These are phyloP conservation scores for Chaunax sp. DNA, from an alignment of 2,797 vertebrate genomes.

Conservation along the genomic window DNA sequence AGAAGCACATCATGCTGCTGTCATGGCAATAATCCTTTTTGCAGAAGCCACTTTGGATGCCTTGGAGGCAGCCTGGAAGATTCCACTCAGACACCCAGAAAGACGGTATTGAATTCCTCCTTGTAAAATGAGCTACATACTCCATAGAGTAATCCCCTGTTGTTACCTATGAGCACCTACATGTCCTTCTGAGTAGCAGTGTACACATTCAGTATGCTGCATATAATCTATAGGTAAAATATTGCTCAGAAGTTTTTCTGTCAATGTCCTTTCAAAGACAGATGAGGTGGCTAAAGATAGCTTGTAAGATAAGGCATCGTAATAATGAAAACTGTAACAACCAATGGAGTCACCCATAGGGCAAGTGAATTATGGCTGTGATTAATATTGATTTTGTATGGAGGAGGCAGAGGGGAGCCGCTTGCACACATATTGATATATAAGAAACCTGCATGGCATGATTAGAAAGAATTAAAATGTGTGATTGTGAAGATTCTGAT, in stretches of 20 bases:
- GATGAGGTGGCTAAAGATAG: slow-evolving; percentile 27
- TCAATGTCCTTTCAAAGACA: slow-evolving; percentile 65
- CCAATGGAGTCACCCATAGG: slow-evolving; percentile 46
- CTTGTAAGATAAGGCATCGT: slow-evolving; percentile 58
- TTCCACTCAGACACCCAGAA: slow-evolving; percentile 36
- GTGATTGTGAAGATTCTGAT: not conserved
- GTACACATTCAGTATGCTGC: not conserved
- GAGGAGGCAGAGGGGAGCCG: slow-evolving; percentile 19
- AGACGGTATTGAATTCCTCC: slow-evolving; percentile 6
- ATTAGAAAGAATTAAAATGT: slow-evolving; percentile 34
- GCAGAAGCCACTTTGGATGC: slow-evolving; percentile 38
- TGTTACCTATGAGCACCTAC: slow-evolving; percentile 9
- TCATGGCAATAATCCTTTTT: slow-evolving; percentile 59
- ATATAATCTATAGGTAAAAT: slow-evolving; percentile 5
- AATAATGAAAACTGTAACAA: slow-evolving; percentile 55
- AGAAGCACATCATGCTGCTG: slow-evolving; percentile 50
- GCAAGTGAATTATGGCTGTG: slow-evolving; percentile 42
- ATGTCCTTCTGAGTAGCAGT: not conserved
- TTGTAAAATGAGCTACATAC: slow-evolving; percentile 36
- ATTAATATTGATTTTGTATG: slow-evolving; percentile 64
- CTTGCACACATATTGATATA: slow-evolving; percentile 25
- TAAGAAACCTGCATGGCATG: slow-evolving; percentile 23
- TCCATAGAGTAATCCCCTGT: slow-evolving; percentile 18
- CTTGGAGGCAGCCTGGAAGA: slow-evolving; percentile 19
- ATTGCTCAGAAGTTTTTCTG: slow-evolving; percentile 19